A percentile compares a stretch with the other conserved stretches of the same genome.
Evolutionary conservation across 2,888 invertebrate genomes (phyloP).

Genomic region (Phalera bucephala): DNA sequence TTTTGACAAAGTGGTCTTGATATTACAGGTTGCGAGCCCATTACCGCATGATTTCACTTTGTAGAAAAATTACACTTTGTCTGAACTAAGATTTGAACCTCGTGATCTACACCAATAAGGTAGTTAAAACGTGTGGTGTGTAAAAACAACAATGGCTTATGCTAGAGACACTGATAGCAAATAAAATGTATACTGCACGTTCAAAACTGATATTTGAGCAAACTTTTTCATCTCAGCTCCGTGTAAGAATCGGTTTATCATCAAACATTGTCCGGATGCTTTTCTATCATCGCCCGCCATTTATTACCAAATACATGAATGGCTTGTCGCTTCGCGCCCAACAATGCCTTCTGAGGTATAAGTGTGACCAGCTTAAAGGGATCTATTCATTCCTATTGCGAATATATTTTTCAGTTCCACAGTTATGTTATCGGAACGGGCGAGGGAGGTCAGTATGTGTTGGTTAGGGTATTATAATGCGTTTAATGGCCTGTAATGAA

Average conservation of each 20-base stretch:
- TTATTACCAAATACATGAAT: conserved; percentile 77
- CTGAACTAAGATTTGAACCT: too few relatives aligned
- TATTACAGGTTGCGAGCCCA: too few relatives aligned
- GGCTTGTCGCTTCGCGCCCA: conserved; percentile 76
- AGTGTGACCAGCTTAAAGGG: conserved; percentile 48
- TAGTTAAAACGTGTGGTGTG: too few relatives aligned
- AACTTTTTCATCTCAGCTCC: too few relatives aligned
- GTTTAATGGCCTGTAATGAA: conserved; percentile 83
- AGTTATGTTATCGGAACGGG: conserved; percentile 8
- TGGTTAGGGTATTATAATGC: conserved; percentile 72
- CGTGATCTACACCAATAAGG: too few relatives aligned
- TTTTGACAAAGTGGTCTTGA: too few relatives aligned
- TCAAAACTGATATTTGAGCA: too few relatives aligned
- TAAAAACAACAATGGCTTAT: too few relatives aligned
- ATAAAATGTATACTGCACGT: too few relatives aligned
- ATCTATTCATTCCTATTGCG: conserved; percentile 50
- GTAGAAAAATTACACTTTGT: too few relatives aligned
- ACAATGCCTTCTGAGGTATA: conserved; percentile 75
- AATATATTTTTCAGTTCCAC: conserved; percentile 21
- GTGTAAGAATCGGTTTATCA: conserved; percentile 32
- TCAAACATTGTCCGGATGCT: conserved; percentile 40
- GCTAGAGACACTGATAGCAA: too few relatives aligned
- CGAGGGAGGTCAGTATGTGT: conserved; percentile 35
- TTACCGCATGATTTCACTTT: too few relatives aligned
- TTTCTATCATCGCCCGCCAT: conserved; percentile 70